phyloP scores from a whole-genome alignment of 2,888 invertebrate species.

The Cyrtodaria siliqua region DNA sequence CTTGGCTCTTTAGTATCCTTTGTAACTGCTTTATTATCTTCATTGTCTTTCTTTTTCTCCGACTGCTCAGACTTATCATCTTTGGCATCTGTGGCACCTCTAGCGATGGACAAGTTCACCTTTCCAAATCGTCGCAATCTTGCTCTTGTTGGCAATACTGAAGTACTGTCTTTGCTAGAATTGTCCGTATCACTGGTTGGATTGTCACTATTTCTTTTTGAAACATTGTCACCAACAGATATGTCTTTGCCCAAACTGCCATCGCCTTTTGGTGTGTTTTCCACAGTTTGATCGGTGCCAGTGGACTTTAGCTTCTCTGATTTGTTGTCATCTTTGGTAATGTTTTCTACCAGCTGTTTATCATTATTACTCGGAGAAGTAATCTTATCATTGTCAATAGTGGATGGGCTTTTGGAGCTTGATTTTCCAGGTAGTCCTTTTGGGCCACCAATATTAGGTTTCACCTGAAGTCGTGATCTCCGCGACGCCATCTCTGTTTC shows the following conservation, averaged over 20 bases:
- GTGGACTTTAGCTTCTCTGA: not conserved
- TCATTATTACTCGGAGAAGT: not conserved
- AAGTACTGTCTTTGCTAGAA: slow-evolving; percentile 1
- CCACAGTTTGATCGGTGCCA: not conserved
- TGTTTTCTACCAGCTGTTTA: not conserved
- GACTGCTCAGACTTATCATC: not conserved
- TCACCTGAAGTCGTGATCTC: slow-evolving; percentile 70
- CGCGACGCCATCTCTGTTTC: slow-evolving; percentile 69
- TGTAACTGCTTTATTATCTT: too few relatives aligned
- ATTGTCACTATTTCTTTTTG: not conserved
- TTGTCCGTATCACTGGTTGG: not conserved
- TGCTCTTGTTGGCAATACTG: slow-evolving; percentile 29
- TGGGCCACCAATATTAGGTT: slow-evolving; percentile 71
- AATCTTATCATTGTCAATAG: slow-evolving; percentile 4
- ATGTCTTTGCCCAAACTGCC: not conserved
- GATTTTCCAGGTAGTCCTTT: slow-evolving; percentile 26
- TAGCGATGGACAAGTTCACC: slow-evolving; percentile 40
- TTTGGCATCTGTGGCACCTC: slow-evolving; percentile 10
- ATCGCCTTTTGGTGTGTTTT: not conserved
- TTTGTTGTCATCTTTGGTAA: not conserved
- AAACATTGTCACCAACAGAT: not conserved
- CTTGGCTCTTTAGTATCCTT: too few relatives aligned
- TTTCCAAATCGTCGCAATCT: slow-evolving; percentile 51
- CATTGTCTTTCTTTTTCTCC: not conserved
- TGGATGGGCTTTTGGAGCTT: not conserved